Evolutionary conservation across 2,888 invertebrate species (phyloP).

Genomic region (Priocnemis perturbator): DNA sequence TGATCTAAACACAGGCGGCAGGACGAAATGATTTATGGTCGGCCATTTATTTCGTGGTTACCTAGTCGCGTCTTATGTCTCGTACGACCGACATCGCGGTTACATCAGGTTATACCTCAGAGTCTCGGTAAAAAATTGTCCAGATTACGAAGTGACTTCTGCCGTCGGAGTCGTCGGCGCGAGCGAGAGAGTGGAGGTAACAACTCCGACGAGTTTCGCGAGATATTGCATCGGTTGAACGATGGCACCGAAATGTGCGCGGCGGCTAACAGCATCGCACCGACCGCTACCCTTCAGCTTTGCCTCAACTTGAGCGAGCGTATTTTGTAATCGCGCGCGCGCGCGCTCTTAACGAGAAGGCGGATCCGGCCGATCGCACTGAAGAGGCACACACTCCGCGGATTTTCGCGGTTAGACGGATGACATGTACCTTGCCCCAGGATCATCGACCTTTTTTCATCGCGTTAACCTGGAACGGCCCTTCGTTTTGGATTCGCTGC

Average conservation of each 20-base stretch:
- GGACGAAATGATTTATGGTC: slow-evolving; percentile 2
- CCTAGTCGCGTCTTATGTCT: too few species aligned
- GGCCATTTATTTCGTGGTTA: slow-evolving; percentile 1
- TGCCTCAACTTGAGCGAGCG: too few species aligned
- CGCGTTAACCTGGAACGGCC: slow-evolving; percentile 14
- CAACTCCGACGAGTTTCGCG: slow-evolving; percentile 18
- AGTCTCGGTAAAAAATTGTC: background rate
- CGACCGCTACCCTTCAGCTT: background rate
- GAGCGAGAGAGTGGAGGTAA: background rate
- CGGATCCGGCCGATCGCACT: too few species aligned
- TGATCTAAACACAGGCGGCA: too few species aligned
- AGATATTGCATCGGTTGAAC: slow-evolving; percentile 31
- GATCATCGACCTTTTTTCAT: slow-evolving; percentile 26
- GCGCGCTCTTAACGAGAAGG: too few species aligned
- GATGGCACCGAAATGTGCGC: slow-evolving; percentile 20
- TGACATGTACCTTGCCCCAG: slow-evolving; percentile 9
- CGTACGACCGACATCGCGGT: background rate
- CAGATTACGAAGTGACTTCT: background rate
- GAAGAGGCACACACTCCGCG: slow-evolving; percentile 10
- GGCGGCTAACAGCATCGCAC: slow-evolving; percentile 10
- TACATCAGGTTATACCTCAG: background rate
- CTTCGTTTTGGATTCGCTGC: slow-evolving; percentile 25
- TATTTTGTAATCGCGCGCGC: too few species aligned
- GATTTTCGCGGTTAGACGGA: slow-evolving; percentile 22
- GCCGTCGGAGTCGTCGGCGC: background rate